Percentiles rank a stretch among this genome's conserved stretches.
phyloP scores from a whole-genome alignment of 2,113 vertebrate genomes.

The Xenopus borealis region DNA sequence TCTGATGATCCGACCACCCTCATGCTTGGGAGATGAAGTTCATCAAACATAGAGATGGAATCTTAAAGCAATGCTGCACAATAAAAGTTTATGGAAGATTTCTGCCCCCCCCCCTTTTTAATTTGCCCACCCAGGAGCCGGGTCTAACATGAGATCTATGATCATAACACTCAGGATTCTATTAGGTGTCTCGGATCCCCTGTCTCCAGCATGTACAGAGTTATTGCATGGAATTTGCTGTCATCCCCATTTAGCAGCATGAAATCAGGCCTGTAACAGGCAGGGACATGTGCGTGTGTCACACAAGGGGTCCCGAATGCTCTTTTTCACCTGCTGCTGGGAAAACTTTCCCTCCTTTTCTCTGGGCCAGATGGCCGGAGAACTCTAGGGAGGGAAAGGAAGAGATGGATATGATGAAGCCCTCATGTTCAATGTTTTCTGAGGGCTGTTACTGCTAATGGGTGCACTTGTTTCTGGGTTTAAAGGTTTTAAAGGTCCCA shows the following conservation, averaged over 20 bases:
- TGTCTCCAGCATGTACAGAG: slow-evolving; percentile 1
- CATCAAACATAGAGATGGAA: no score
- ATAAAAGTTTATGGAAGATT: no score
- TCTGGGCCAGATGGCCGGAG: slow-evolving; percentile 10
- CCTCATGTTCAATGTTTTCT: neutral
- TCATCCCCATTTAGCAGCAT: slow-evolving; percentile 37
- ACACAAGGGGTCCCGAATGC: slow-evolving; percentile 10
- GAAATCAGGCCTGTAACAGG: slow-evolving; percentile 47
- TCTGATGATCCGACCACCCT: no score
- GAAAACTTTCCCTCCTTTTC: slow-evolving; percentile 5
- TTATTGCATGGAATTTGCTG: slow-evolving; percentile 44
- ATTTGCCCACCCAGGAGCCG: no score
- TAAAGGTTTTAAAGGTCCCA: neutral
- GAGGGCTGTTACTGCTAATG: neutral
- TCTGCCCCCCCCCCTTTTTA: no score
- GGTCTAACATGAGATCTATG: no score
- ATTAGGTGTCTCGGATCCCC: no score
- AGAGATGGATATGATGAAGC: neutral
- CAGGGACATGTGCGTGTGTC: slow-evolving; percentile 45
- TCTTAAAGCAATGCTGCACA: no score
- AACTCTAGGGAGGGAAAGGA: neutral
- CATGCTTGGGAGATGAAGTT: no score
- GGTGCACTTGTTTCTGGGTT: neutral
- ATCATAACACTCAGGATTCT: no score
- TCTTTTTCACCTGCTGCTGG: slow-evolving; percentile 9